Evolutionary conservation across 2,888 invertebrate genomes (phyloP).

Genomic region (Hoplodrina blanda): DNA sequence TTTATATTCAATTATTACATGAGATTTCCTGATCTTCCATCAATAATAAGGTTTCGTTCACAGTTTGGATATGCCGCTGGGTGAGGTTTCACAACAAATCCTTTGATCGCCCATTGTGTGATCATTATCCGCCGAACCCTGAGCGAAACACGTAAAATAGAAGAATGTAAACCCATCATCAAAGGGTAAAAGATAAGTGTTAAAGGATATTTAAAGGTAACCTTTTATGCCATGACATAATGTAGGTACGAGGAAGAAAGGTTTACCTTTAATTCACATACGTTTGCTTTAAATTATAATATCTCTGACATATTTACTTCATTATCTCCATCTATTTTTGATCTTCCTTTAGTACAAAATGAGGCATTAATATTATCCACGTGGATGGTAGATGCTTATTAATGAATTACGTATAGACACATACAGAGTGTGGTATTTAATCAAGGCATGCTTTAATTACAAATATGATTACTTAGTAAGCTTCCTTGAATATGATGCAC

Average conservation of each 20-base stretch:
- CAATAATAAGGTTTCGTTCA: constrained; percentile 7
- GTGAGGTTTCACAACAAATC: constrained; percentile 23
- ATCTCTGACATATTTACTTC: not conserved
- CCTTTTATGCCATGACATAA: constrained; percentile 9
- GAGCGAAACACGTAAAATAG: constrained; percentile 33
- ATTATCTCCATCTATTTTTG: not conserved
- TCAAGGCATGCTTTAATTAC: constrained; percentile 33
- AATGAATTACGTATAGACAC: constrained; percentile 9
- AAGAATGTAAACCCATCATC: constrained; percentile 27
- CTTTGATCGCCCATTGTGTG: constrained; percentile 65
- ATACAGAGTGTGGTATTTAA: constrained; percentile 12
- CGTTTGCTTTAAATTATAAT: not conserved
- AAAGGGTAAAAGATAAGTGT: constrained; percentile 33
- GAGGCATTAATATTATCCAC: constrained; percentile 2
- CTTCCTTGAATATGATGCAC: constrained; percentile 33
- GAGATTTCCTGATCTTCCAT: constrained; percentile 6
- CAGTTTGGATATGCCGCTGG: not conserved
- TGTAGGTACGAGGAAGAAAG: constrained; percentile 4
- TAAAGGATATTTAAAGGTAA: constrained; percentile 7
- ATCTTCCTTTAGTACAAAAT: constrained; percentile 1
- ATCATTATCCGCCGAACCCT: constrained; percentile 57
- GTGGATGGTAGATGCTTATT: constrained; percentile 11
- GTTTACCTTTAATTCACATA: constrained; percentile 7
- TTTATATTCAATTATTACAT: not conserved
- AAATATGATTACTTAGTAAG: constrained; percentile 20